These are phyloP conservation scores for Gonioctena quinquepunctata DNA, from an alignment of 1,140 invertebrate species.

Conservation along the genomic window DNA sequence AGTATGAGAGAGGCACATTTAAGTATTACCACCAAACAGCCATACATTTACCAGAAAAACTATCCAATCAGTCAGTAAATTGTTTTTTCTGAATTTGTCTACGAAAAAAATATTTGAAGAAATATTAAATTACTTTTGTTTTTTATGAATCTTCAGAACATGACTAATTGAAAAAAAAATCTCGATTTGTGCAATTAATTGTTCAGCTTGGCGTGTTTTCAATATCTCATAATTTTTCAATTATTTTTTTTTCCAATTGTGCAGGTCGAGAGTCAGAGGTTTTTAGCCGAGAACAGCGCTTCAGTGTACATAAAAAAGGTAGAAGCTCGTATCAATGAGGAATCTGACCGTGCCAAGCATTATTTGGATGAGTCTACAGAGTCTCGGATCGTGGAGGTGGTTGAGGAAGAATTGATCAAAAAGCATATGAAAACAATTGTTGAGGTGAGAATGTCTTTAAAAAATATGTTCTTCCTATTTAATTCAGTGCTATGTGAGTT, in stretches of 20 bases:
- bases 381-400: constrained; percentile 90
- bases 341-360: constrained; percentile 95
- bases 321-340: constrained; percentile 94
- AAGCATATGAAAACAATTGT: constrained; percentile 99
- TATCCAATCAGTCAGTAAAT: no score
- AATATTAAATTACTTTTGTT: no score
- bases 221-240: constrained; percentile 12
- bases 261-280: constrained; percentile 97
- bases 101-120: no score
- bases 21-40: no score
- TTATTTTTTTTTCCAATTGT: constrained; percentile 32
- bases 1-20: no score
- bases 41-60: no score
- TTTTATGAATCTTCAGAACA: no score
- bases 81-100: no score
- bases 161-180: no score
- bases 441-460: constrained; percentile 63
- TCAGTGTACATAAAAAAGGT: constrained; percentile 99
- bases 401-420: constrained; percentile 97
- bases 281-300: constrained; percentile 97
- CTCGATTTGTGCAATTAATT: background rate
- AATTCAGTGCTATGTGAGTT: no score
- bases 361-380: constrained; percentile 98
- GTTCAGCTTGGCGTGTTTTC: no score
- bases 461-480: background rate